Conservation (phyloP, 1,140 invertebrate genomes). For the Dreissena rostriformis region DNA sequence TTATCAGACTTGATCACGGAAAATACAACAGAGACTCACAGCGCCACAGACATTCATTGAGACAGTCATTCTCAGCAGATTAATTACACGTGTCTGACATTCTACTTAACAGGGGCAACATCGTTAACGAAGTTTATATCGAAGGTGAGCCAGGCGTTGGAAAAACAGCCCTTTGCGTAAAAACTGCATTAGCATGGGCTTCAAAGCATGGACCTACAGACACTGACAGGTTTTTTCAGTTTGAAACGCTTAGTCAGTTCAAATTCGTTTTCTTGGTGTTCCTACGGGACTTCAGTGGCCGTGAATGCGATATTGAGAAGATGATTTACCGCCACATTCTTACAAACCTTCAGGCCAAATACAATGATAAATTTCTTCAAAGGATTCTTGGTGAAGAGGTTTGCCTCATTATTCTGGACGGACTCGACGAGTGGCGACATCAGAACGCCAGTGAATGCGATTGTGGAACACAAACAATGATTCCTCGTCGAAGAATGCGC, state of each 20-base stretch:
- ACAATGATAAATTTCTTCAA: neutral
- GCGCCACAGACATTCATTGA: too few relatives aligned
- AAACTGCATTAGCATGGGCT: slow-evolving; percentile 23
- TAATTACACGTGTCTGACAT: too few relatives aligned
- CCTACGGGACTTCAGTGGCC: neutral
- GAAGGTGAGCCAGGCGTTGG: slow-evolving; percentile 25
- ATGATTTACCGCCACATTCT: slow-evolving; percentile 16
- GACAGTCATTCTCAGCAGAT: too few relatives aligned
- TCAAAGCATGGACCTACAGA: neutral
- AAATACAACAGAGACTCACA: too few relatives aligned
- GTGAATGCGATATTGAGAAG: slow-evolving; percentile 17
- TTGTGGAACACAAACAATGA: neutral
- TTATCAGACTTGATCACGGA: too few relatives aligned
- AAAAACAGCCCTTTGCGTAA: slow-evolving; percentile 25
- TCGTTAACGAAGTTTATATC: neutral
- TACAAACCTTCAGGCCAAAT: neutral
- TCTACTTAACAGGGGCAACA: too few relatives aligned
- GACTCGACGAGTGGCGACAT: slow-evolving; percentile 33
- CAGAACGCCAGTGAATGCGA: neutral
- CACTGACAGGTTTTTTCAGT: neutral
- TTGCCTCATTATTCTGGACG: slow-evolving; percentile 15
- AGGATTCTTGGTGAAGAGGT: slow-evolving; percentile 1
- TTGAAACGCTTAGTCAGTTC: neutral
- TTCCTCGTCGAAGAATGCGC: slow-evolving; percentile 2
- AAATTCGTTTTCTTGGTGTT: slow-evolving; percentile 29